Percentiles rank a stretch among this genome's conserved stretches.
Evolutionary conservation across 2,113 vertebrate species (phyloP).

Genomic region (Pterophyllum scalare): DNA sequence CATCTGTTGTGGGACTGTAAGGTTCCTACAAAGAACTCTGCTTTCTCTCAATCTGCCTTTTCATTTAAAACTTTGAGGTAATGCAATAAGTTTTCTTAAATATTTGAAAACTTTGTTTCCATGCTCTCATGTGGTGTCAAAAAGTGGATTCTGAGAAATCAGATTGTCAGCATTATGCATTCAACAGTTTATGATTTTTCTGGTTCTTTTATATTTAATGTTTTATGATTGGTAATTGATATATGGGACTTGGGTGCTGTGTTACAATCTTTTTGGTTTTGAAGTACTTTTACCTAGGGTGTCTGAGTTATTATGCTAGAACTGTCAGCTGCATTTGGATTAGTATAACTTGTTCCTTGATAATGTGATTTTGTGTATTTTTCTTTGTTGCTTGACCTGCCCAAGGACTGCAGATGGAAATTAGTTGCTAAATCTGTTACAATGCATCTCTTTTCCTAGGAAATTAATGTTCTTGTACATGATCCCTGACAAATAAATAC

Average conservation of each 20-base stretch:
- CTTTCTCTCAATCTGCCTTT: background rate
- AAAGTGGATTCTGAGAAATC: fast-evolving
- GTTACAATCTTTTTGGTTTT: too few relatives aligned
- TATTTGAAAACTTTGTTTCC: background rate
- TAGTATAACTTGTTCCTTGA: background rate
- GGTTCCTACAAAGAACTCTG: background rate
- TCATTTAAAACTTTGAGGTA: background rate
- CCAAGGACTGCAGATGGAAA: background rate
- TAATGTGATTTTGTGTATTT: background rate
- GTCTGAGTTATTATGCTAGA: background rate
- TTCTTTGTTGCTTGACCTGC: background rate
- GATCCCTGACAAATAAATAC: too few relatives aligned
- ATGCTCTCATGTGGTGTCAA: background rate
- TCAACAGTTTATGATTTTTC: background rate
- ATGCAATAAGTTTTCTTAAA: background rate
- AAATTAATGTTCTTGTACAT: too few relatives aligned
- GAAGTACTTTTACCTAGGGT: too few relatives aligned
- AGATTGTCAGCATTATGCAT: background rate
- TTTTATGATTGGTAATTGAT: too few relatives aligned
- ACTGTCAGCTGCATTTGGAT: too few relatives aligned
- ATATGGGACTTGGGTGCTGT: background rate
- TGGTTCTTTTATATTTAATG: background rate
- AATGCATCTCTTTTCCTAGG: too few relatives aligned
- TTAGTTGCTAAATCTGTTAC: too few relatives aligned
- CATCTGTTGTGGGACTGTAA: too few relatives aligned